These are phyloP conservation scores for Gastrophryne carolinensis DNA, from an alignment of 2,797 vertebrate species.

Conservation along the genomic window DNA sequence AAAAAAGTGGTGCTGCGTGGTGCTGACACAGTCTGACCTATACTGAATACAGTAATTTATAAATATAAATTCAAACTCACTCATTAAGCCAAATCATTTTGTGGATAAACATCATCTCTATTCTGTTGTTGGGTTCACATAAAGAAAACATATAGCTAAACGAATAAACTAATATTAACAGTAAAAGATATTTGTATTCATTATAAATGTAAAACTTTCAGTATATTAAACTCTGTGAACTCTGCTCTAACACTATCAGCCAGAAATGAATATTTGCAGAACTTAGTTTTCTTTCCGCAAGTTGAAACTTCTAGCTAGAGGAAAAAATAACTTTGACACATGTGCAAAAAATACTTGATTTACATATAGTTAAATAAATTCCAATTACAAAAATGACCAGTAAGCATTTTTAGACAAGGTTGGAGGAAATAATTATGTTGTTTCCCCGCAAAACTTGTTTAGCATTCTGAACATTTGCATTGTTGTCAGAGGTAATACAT, in stretches of 20 bases:
- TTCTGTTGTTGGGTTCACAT: too few relatives aligned
- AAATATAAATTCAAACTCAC: too few relatives aligned
- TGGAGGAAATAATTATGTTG: conserved; percentile 65
- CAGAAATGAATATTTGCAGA: conserved; percentile 64
- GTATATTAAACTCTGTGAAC: conserved; percentile 16
- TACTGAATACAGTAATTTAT: too few relatives aligned
- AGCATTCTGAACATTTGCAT: conserved; percentile 65
- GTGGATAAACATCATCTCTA: too few relatives aligned
- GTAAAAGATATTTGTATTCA: too few relatives aligned
- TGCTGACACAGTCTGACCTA: too few relatives aligned
- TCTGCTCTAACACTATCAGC: neutral
- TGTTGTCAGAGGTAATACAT: conserved; percentile 72
- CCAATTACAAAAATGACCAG: conserved; percentile 66
- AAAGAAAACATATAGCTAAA: too few relatives aligned
- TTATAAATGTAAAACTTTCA: too few relatives aligned
- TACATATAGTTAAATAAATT: conserved; percentile 68
- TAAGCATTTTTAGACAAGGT: conserved; percentile 67
- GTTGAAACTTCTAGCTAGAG: conserved; percentile 56
- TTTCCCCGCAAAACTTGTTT: conserved; percentile 60
- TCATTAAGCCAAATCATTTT: too few relatives aligned
- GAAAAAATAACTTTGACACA: conserved; percentile 68
- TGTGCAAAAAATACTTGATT: conserved; percentile 66
- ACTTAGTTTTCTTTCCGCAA: conserved; percentile 53
- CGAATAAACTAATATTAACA: too few relatives aligned
- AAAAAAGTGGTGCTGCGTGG: too few relatives aligned